A percentile compares a stretch with the other conserved stretches of the same genome.
These are phyloP conservation scores for Rhombomys opimus DNA, from an alignment of 2,113 vertebrate genomes.

Conservation along the genomic window DNA sequence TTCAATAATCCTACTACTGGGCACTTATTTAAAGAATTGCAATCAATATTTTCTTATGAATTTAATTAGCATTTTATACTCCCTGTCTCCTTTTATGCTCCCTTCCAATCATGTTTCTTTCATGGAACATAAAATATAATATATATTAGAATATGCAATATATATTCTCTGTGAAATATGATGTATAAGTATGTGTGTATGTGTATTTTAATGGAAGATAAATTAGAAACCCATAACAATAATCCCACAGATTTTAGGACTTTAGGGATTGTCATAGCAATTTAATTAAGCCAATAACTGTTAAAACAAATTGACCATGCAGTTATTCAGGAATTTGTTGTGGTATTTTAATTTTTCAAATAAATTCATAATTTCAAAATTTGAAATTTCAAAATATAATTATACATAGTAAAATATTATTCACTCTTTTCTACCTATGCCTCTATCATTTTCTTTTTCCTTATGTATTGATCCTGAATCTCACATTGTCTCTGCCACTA, in stretches of 20 bases:
- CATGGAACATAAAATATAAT: background rate
- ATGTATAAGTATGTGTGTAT: background rate
- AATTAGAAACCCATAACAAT: constrained; percentile 25
- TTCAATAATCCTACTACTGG: background rate
- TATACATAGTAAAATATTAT: background rate
- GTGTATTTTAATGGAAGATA: background rate
- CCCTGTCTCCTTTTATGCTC: background rate
- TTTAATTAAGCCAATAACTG: constrained; percentile 27
- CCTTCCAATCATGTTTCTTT: background rate
- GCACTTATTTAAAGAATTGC: background rate
- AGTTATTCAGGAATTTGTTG: background rate
- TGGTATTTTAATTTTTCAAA: background rate
- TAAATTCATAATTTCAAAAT: too few relatives aligned
- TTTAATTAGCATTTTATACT: background rate
- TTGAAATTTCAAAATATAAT: constrained; percentile 24
- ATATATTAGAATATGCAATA: background rate
- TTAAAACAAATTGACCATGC: background rate
- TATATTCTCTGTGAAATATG: background rate
- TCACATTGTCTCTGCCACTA: background rate
- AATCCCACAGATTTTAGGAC: background rate
- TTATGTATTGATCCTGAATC: background rate
- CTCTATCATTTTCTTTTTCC: background rate
- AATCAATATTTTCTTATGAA: background rate
- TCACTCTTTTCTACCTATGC: background rate
- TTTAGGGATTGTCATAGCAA: background rate